Evolutionary conservation across 2,113 vertebrate genomes (phyloP).

Genomic region (Smithornis capensis): DNA sequence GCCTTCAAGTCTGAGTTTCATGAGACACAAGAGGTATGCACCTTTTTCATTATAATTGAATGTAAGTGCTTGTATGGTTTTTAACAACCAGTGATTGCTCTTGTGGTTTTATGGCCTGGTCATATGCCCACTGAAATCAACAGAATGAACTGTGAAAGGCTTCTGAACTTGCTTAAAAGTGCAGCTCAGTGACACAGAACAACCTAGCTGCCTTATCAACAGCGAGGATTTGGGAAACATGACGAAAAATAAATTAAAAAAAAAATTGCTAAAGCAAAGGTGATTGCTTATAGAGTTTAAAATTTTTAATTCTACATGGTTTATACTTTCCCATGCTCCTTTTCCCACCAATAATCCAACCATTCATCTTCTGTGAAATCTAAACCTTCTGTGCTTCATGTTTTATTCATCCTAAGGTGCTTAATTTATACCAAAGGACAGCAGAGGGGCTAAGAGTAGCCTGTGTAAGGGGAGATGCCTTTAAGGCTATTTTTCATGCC

Average conservation of each 20-base stretch:
- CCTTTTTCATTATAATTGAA: constrained; percentile 68
- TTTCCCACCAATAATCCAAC: constrained; percentile 54
- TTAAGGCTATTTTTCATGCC: constrained; percentile 51
- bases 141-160: constrained; percentile 54
- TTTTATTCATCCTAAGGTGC: constrained; percentile 68
- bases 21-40: constrained; percentile 61
- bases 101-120: constrained; percentile 65
- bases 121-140: constrained; percentile 59
- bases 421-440: constrained; percentile 65
- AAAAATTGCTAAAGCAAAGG: constrained; percentile 12
- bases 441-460: constrained; percentile 40
- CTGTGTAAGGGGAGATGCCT: constrained; percentile 47
- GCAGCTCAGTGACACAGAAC: constrained; percentile 12
- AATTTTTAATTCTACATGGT: constrained; percentile 37
- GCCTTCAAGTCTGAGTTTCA: constrained; percentile 58
- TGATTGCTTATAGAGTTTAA: constrained; percentile 23
- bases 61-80: constrained; percentile 61
- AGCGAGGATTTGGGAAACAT: background rate
- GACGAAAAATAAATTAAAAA: background rate
- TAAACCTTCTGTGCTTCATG: constrained; percentile 62
- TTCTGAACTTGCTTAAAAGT: constrained; percentile 29
- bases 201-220: constrained; percentile 15
- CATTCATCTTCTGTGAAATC: constrained; percentile 58
- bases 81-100: constrained; percentile 62
- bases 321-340: constrained; percentile 56